Evolutionary conservation across 2,888 invertebrate genomes (phyloP).

Genomic region (Alloscopus bannaensis): DNA sequence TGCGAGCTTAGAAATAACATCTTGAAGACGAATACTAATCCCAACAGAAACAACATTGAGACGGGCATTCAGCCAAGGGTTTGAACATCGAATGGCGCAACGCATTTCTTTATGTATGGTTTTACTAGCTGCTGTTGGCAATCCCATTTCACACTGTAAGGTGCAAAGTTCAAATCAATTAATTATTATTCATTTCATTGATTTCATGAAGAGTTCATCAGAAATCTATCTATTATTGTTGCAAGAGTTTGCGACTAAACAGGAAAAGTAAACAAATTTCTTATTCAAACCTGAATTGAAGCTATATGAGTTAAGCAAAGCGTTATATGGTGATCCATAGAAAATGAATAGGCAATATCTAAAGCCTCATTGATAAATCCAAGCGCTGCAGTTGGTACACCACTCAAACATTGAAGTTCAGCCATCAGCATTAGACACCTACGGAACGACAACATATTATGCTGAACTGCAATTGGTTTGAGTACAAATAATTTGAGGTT

Average conservation of each 20-base stretch:
- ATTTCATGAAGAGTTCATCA: too few relatives aligned
- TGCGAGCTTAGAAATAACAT: slow-evolving; percentile 5
- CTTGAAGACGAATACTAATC: slow-evolving; percentile 37
- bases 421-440: slow-evolving; percentile 69
- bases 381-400: slow-evolving; percentile 57
- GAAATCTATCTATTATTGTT: too few relatives aligned
- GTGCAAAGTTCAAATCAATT: neutral
- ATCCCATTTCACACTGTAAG: slow-evolving; percentile 64
- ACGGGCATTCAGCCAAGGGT: slow-evolving; percentile 61
- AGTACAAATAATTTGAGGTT: too few relatives aligned
- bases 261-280: too few relatives aligned
- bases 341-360: slow-evolving; percentile 58
- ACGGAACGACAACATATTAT: slow-evolving; percentile 3
- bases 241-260: too few relatives aligned
- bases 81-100: slow-evolving; percentile 57
- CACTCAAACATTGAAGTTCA: slow-evolving; percentile 66
- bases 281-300: slow-evolving; percentile 66
- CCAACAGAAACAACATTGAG: slow-evolving; percentile 57
- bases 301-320: slow-evolving; percentile 64
- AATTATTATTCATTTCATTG: too few relatives aligned
- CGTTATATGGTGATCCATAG: slow-evolving; percentile 67
- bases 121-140: slow-evolving; percentile 54
- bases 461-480: too few relatives aligned
- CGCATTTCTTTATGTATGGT: slow-evolving; percentile 67
- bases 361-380: slow-evolving; percentile 66